These are phyloP conservation scores for Lepus oiostolus DNA, from an alignment of 2,797 vertebrate genomes.

Conservation along the genomic window DNA sequence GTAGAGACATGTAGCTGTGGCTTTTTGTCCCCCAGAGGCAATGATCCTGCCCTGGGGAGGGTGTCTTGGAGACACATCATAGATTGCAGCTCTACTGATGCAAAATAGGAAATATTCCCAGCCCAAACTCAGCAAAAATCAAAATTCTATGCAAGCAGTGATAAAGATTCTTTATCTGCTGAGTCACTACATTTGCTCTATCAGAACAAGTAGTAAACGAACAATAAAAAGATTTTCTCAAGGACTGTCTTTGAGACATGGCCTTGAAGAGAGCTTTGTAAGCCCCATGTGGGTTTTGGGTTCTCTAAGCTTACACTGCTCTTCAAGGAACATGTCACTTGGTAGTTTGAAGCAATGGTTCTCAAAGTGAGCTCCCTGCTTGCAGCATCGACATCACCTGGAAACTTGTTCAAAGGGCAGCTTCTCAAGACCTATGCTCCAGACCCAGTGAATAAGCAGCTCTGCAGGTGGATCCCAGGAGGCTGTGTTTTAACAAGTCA, in stretches of 20 bases:
- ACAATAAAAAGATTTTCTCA: not conserved
- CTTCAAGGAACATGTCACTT: conserved; percentile 12
- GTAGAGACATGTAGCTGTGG: conserved; percentile 90
- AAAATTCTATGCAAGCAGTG: not conserved
- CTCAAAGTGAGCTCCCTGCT: not conserved
- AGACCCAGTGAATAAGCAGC: not conserved
- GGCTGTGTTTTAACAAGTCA: not conserved
- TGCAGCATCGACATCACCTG: not conserved
- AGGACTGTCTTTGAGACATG: conserved; percentile 44
- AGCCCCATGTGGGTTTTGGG: not conserved
- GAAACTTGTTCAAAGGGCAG: not conserved
- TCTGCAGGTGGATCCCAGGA: not conserved
- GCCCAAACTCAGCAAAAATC: not conserved
- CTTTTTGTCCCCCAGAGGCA: conserved; percentile 63
- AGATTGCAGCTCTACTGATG: not conserved
- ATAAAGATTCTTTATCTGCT: conserved; percentile 1
- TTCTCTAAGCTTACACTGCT: not conserved
- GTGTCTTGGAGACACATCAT: conserved; percentile 61
- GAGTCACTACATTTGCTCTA: not conserved
- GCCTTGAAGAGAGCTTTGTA: not conserved
- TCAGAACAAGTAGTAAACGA: no score
- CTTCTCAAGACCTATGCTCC: not conserved
- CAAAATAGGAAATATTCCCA: conserved; percentile 11
- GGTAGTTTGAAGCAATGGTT: not conserved
- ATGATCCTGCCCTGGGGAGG: conserved; percentile 1